Conservation (phyloP, 2,797 vertebrate species). For the Gallirallus australis region DNA sequence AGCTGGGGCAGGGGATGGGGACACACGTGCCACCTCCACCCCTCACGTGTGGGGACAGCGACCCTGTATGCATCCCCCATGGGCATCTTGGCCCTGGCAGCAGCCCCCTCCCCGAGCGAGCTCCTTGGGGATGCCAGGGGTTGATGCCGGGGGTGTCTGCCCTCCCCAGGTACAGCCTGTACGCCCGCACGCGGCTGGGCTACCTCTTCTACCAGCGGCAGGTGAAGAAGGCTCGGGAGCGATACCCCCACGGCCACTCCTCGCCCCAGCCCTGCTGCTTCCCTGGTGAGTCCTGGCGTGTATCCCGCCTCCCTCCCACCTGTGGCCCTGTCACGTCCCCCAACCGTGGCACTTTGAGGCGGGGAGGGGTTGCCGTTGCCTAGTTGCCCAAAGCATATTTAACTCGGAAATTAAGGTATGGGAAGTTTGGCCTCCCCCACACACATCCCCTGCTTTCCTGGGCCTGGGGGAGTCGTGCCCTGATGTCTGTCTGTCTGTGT, state of each 20-base stretch:
- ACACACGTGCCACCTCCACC: fast-evolving
- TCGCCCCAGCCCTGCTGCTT: slow-evolving; percentile 82
- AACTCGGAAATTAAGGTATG: neutral
- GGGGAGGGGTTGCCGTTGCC: neutral
- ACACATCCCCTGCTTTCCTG: neutral
- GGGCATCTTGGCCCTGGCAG: neutral
- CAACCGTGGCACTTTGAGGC: neutral
- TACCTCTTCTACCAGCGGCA: slow-evolving; percentile 95
- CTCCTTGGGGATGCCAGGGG: neutral
- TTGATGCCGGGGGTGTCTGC: neutral
- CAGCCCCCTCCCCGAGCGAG: neutral
- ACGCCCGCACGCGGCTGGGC: slow-evolving; percentile 91
- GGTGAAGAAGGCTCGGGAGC: slow-evolving; percentile 90
- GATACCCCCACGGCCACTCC: slow-evolving; percentile 90
- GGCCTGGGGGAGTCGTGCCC: fast-evolving
- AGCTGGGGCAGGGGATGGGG: neutral
- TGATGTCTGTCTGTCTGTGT: neutral
- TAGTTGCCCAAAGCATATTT: neutral
- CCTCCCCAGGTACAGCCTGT: slow-evolving; percentile 89
- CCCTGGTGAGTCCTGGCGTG: slow-evolving; percentile 79
- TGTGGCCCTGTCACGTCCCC: fast-evolving
- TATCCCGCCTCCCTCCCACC: too few species aligned
- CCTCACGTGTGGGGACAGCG: fast-evolving
- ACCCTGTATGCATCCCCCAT: too few species aligned
- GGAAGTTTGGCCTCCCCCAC: neutral